phyloP scores from a whole-genome alignment of 1,140 invertebrate species.

The Rhagoletis zephyria region DNA sequence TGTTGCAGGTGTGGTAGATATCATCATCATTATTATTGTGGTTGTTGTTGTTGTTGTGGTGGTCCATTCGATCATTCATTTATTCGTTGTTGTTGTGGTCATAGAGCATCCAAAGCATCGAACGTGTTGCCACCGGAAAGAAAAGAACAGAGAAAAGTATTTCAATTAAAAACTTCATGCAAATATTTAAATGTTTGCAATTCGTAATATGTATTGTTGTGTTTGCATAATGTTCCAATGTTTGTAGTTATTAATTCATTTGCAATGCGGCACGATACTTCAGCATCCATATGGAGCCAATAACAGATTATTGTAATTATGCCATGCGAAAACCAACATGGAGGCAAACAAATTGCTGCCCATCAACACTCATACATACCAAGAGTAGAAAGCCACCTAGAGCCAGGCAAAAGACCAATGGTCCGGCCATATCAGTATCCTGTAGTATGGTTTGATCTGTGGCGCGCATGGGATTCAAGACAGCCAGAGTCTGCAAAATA shows the following conservation, averaged over 20 bases:
- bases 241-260: not conserved
- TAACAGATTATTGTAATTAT: constrained; percentile 24
- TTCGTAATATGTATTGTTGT: constrained; percentile 4
- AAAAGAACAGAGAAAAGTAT: constrained; percentile 26
- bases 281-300: not conserved
- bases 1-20: constrained; percentile 20
- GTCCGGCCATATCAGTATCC: constrained; percentile 87
- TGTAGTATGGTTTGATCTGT: constrained; percentile 78
- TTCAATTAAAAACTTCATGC: constrained; percentile 53
- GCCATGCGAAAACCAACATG: not conserved
- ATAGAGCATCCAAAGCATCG: not conserved
- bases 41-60: not conserved
- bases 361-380: constrained; percentile 64
- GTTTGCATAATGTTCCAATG: not conserved
- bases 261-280: not conserved
- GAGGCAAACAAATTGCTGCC: not conserved
- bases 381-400: constrained; percentile 80
- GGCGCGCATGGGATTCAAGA: constrained; percentile 82
- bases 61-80: not conserved
- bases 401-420: constrained; percentile 85
- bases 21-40: not conserved
- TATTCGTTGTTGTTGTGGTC: not conserved
- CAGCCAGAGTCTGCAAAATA: constrained; percentile 79
- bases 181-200: constrained; percentile 53
- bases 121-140: not conserved